Base-by-base conservation (phyloP, 2,888 invertebrate species). In the Epirrhoe alternata region DNA sequence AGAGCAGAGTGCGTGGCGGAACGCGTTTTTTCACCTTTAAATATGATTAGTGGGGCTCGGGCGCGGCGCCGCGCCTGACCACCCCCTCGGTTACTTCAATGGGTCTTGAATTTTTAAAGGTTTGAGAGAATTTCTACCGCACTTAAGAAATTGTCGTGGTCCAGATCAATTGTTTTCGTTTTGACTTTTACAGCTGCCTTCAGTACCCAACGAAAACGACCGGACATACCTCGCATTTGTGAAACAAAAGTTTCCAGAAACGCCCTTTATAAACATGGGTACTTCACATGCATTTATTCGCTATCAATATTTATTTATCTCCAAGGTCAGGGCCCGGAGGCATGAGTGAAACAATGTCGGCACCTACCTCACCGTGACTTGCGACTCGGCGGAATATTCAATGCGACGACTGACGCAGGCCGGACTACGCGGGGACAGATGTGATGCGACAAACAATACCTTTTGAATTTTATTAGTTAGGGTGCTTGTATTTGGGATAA, bases 1-100 rank as follows among this genome's bases (percentile, higher is more conserved):
- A 64, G 61, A 49, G 71, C 69, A 66, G 71, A 52, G 73, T 65
- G 71, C 63, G 66, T 64, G 66, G 61, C 61, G 59, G 52, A 69
- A 72, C 71, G 71, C 74, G 76, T 77, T 75, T 70, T 68, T 76
- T 74, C 74, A 77, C 75, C 74, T 72, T 70, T 47, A 66, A 65
- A 65, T 62, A 74, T 75, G 74, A 75, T 68, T 72, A 72, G 72
- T 70, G 74, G 68, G 58, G 70, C 66, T 63, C 49, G 31, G 12
- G 50, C n/a, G 56, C 45, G 30, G 49, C 50, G 50, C 33, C 17
- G 5, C 35, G 59, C 38, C 35, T 24, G 24, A 7, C 17, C 5
- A 5, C 49, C 51, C 45, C 30, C 53, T 12, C 12, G 47, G 14
- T 5, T 1, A 3, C 35, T 24, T n/a, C n/a, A n/a, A n/a, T n/a